A percentile compares a stretch with the other conserved stretches of the same genome.
Conservation (phyloP, 1,140 invertebrate species). For the Capitella teleta region DNA sequence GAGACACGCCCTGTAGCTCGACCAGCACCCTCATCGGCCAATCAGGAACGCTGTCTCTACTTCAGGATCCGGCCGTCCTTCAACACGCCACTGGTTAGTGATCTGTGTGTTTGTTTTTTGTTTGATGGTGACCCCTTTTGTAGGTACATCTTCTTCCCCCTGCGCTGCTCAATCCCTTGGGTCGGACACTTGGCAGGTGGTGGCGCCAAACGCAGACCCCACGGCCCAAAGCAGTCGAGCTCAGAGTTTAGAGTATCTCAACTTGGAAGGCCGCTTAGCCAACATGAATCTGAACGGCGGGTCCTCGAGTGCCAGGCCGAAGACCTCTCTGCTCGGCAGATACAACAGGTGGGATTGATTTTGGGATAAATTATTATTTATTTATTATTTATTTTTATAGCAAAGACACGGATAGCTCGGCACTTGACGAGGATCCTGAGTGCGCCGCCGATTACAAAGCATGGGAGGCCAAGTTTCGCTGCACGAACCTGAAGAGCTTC, state of each 20-base stretch:
- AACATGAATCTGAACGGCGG: background rate
- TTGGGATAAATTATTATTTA: background rate
- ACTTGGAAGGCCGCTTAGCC: no score
- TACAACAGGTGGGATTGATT: background rate
- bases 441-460: conserved; percentile 42
- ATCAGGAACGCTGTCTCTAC: no score
- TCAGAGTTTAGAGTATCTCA: conserved; percentile 15
- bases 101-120: no score
- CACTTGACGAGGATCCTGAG: conserved; percentile 44
- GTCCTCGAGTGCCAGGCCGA: conserved; percentile 26
- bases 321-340: conserved; percentile 17
- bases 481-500: conserved; percentile 39
- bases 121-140: no score
- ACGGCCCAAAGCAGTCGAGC: no score
- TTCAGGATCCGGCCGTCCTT: no score
- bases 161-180: no score
- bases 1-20: no score
- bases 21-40: no score
- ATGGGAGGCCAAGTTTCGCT: conserved; percentile 47
- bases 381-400: conserved; percentile 14
- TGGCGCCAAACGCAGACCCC: background rate
- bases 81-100: no score
- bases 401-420: conserved; percentile 38
- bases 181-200: background rate
- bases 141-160: no score